These are phyloP conservation scores for Ischnus inquisitorius DNA, from an alignment of 2,888 invertebrate species.

Conservation along the genomic window DNA sequence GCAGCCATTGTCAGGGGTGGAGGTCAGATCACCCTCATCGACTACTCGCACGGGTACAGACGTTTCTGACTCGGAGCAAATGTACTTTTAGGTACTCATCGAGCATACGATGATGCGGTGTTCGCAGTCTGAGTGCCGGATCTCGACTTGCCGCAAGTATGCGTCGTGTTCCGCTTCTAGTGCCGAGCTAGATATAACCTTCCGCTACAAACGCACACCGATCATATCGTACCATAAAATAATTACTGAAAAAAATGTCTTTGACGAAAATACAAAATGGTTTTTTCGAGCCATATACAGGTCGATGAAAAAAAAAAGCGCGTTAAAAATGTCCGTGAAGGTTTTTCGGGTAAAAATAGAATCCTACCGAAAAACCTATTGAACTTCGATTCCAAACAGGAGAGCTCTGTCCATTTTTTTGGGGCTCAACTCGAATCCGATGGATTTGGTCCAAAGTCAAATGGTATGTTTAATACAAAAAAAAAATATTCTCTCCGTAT, in stretches of 20 bases:
- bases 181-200: not conserved
- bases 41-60: not conserved
- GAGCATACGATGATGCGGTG: not conserved
- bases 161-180: not conserved
- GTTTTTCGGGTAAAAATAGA: no score
- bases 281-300: no score
- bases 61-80: not conserved
- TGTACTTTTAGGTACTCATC: constrained; percentile 3
- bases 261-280: no score
- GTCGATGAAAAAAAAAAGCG: no score
- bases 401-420: no score
- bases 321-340: no score
- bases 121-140: not conserved
- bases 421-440: no score
- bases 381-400: no score
- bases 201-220: not conserved
- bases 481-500: not conserved
- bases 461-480: not conserved
- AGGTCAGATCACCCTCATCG: not conserved
- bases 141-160: not conserved
- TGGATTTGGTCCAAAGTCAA: no score
- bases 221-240: not conserved
- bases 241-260: no score
- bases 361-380: no score
- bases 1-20: not conserved